Base-by-base conservation (phyloP, 2,113 vertebrate genomes). In the Xiphophorus maculatus region DNA sequence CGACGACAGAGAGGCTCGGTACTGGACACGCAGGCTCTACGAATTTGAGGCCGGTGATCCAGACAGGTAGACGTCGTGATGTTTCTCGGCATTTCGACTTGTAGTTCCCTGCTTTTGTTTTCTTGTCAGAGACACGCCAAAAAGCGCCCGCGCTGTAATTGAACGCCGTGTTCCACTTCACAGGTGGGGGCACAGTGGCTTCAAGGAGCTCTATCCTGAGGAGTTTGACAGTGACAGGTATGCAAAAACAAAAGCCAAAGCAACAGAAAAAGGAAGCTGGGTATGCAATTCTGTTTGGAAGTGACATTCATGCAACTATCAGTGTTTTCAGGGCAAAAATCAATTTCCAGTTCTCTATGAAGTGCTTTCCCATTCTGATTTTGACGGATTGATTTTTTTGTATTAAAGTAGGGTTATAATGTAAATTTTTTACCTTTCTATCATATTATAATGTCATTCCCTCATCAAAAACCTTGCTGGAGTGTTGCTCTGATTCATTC, bases 121-220 rank as follows among this genome's bases (percentile, higher is more conserved):
- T 28, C 12, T 27, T 42, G 27, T 69, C 3, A 69, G 64, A 33
- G 7, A 48, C 30, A 1, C 2, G 64, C 58, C 27, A 62, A 4
- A 28, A 51, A 27, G 30, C 29, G 22, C 14, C 37, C 3, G 35
- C 5, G 69, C 33, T 29, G 8, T 64, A 65, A 69, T 74, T 15
- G 54, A 70, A 82, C 51, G 25, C 19, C 66, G 35, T 91, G 90
- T 82, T 80, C 51, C 63, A 10, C 35, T 44, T 69, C 35, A 65
- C 86, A 95, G 94, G 76, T 95, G 98, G 98, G 97, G 97, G 78
- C 98, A 99, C 84, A 98, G 97, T 89, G 98, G 98, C n/a, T 99
- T 98, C 84, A 99, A 97, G 89, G 98, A 99, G 89, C 89, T 99
- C 77, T 98, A 99, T 78, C 98, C 98, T 27, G 98, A 99, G 81